Percentiles rank a stretch among this genome's conserved stretches.
Evolutionary conservation across 2,113 vertebrate genomes (phyloP).

Genomic region (Alligator sinensis): DNA sequence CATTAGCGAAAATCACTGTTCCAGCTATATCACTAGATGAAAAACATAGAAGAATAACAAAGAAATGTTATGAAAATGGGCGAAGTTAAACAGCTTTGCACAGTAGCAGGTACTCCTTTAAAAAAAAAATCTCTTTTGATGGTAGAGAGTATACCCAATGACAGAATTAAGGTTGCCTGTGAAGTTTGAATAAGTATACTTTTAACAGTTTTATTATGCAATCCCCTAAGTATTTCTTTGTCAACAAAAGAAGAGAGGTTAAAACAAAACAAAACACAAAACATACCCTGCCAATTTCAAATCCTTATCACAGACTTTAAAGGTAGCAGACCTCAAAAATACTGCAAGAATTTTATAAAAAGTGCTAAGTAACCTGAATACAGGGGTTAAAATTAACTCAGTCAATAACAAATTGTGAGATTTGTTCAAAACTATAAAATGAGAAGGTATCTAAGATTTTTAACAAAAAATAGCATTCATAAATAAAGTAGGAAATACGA

Average conservation of each 20-base stretch:
- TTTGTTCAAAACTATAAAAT: neutral
- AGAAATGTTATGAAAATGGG: neutral
- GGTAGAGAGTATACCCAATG: neutral
- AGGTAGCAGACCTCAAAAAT: neutral
- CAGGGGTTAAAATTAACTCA: neutral
- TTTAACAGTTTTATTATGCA: neutral
- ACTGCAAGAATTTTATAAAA: neutral
- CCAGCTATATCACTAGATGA: neutral
- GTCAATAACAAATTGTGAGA: neutral
- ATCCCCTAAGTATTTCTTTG: neutral
- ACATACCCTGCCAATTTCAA: fast-evolving
- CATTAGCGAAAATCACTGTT: no score
- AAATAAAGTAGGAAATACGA: neutral
- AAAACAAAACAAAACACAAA: neutral
- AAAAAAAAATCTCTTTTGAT: no score
- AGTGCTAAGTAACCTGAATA: neutral
- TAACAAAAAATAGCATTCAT: neutral
- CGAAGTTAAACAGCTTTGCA: neutral
- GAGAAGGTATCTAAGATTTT: neutral
- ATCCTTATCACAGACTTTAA: neutral
- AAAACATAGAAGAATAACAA: neutral
- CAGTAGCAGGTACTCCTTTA: no score
- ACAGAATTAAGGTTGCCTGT: neutral
- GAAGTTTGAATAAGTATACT: neutral
- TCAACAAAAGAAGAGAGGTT: fast-evolving